Evolutionary conservation across 64 coral and sea anemone species (phyloP).

Genomic region (Montipora capricornis): DNA sequence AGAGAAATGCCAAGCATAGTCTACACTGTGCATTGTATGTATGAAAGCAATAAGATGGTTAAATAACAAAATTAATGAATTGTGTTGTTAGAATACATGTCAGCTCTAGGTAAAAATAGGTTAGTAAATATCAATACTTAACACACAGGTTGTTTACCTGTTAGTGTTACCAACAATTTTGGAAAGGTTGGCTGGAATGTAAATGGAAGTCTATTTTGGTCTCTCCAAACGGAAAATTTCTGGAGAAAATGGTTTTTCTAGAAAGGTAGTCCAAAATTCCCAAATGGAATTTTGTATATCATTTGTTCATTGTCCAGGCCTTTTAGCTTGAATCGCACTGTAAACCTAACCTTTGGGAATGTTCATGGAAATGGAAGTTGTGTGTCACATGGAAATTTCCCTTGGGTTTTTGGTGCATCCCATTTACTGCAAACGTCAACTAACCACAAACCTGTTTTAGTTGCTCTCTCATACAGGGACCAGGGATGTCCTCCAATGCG

Average conservation of each 20-base stretch:
- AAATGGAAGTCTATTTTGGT: neutral
- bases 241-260: neutral
- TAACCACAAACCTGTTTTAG: too few relatives aligned
- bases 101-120: neutral
- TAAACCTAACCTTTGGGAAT: constrained; percentile 11
- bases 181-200: neutral
- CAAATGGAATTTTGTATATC: too few relatives aligned
- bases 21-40: neutral
- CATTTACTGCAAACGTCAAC: neutral
- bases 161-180: neutral
- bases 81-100: neutral
- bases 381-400: neutral
- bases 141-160: constrained; percentile 7
- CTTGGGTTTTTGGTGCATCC: constrained; percentile 14
- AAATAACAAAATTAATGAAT: neutral
- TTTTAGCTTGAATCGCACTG: neutral
- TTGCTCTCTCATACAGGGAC: too few relatives aligned
- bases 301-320: neutral
- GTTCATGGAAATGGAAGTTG: neutral
- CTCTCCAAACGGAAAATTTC: neutral
- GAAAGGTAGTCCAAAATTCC: neutral
- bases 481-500: too few relatives aligned
- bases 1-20: neutral
- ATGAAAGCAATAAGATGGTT: constrained; percentile 5
- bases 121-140: neutral